Conservation (phyloP, 2,888 invertebrate species). For the Euzetes globulus region DNA sequence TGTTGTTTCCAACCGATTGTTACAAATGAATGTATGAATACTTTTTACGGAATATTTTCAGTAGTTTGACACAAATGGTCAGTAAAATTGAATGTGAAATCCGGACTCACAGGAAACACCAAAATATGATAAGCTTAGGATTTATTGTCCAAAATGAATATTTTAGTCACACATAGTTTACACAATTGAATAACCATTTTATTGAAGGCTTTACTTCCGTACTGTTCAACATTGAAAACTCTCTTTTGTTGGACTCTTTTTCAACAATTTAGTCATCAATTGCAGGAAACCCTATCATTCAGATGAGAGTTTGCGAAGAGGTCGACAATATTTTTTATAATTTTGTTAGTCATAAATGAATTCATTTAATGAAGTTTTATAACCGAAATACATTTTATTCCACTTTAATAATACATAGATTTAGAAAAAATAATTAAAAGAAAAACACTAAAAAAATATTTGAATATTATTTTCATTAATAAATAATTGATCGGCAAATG, state of each 20-base stretch:
- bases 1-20: background rate
- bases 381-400: too few species aligned
- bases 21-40: background rate
- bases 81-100: conserved; percentile 9
- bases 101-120: conserved; percentile 20
- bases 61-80: conserved; percentile 9
- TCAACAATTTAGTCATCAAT: background rate
- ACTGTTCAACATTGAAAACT: background rate
- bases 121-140: background rate
- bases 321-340: too few species aligned
- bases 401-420: too few species aligned
- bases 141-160: background rate
- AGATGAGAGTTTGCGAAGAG: too few species aligned
- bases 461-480: too few species aligned
- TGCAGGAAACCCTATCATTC: background rate
- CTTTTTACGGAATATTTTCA: background rate
- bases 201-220: background rate
- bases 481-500: too few species aligned
- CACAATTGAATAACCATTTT: conserved; percentile 1
- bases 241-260: background rate
- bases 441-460: too few species aligned
- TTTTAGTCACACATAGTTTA: conserved; percentile 25
- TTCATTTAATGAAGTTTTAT: too few species aligned
- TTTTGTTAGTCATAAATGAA: too few species aligned
- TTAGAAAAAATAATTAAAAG: too few species aligned